Evolutionary conservation across 2,797 vertebrate genomes (phyloP), one percentile per base, ranked within the genome.

Genomic region (Sebastes baramenuke): DNA sequence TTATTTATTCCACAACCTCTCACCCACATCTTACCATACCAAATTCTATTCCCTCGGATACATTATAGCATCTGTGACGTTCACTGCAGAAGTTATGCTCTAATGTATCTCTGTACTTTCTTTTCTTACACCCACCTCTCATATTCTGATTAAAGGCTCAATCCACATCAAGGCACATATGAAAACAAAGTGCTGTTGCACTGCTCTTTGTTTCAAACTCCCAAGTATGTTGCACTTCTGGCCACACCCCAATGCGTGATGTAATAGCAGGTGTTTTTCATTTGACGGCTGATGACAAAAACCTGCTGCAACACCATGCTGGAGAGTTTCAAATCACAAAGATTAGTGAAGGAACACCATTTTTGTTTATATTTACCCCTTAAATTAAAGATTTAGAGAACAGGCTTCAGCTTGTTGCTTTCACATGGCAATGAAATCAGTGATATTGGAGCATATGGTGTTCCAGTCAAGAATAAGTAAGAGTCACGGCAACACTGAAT

Each of bases 1-100:
- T 78, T 13, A 82, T 84, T 85, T 76, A 79, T 77, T 81, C 34
- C 3, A 4, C 67, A 73, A 81, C 71, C 75, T 78, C 52, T 72
- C 38, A 65, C 54, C 68, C 27, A 27, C 16, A 76, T 67, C 13
- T 75, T 3, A 66, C 49, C 29, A 16, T 32, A 32, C 4, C 69
- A 74, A 56, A 76, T 62, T 46, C 20, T 11, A 64, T 7, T 22
- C 1, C 20, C 4, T 4, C 16, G 9, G 20, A 67, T 12, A 12
- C 54, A 59, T 77, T 66, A 25, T 16, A 2, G 14, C 7, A 67
- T 80, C 49, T 72, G 25, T 27, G 55, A 59, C 14, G 4, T 65
- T 72, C 56, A 30, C 32, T 71, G 55, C 68, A 75, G 46, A 71
- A 64, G 38, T 65, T 68, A 4, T 30, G 6, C 7, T 49, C 11